Evolutionary conservation across 2,113 vertebrate species (phyloP).

Genomic region (Emydura subglobosa): DNA sequence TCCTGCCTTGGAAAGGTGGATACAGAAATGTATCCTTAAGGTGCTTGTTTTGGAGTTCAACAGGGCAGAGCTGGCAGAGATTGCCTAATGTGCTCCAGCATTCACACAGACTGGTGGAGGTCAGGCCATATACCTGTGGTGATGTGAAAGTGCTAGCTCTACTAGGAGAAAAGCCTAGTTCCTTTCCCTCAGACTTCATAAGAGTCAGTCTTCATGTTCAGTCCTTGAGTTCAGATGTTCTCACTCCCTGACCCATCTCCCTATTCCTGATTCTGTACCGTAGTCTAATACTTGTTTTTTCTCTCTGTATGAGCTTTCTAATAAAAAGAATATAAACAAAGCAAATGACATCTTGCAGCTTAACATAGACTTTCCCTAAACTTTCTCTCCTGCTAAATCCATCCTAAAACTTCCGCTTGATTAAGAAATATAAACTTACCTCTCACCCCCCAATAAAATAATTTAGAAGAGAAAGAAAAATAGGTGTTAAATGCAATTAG

Average conservation of each 20-base stretch:
- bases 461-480: not conserved
- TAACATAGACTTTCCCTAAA: not conserved
- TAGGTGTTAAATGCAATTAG: not conserved
- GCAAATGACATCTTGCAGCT: not conserved
- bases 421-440: not conserved
- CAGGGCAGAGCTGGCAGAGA: not conserved
- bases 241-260: not conserved
- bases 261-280: not conserved
- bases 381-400: not conserved
- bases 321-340: not conserved
- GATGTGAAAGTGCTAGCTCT: not conserved
- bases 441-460: not conserved
- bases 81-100: not conserved
- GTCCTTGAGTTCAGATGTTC: not conserved
- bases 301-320: not conserved
- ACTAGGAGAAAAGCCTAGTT: not conserved
- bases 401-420: not conserved
- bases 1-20: not conserved
- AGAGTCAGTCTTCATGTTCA: not conserved
- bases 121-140: not conserved
- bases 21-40: not conserved
- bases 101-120: not conserved
- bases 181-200: not conserved
- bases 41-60: not conserved
- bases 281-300: not conserved